phyloP scores from a whole-genome alignment of 2,888 invertebrate genomes.

The Agriopis aurantiaria region DNA sequence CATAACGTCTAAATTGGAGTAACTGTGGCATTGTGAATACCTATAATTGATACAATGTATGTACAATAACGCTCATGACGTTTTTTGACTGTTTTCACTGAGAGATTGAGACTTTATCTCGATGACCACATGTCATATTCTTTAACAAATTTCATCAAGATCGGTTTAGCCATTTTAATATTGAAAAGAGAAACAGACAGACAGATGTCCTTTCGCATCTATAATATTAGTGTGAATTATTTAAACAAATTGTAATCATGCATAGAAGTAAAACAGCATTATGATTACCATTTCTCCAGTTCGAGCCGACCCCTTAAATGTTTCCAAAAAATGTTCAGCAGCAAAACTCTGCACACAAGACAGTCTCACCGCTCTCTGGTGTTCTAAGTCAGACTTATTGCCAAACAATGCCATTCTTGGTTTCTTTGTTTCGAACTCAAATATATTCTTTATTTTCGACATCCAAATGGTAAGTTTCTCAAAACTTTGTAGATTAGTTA shows the following conservation, averaged over 20 bases:
- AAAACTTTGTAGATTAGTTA: slow-evolving; percentile 93
- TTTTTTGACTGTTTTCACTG: too few relatives aligned
- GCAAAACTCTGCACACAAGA: slow-evolving; percentile 89
- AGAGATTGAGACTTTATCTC: too few relatives aligned
- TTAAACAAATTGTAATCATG: background rate
- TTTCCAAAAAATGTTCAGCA: slow-evolving; percentile 87
- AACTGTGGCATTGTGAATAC: too few relatives aligned
- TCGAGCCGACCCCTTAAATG: slow-evolving; percentile 89
- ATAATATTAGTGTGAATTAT: background rate
- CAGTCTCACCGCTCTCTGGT: slow-evolving; percentile 89
- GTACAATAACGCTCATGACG: too few relatives aligned
- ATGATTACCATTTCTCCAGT: slow-evolving; percentile 89
- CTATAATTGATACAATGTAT: too few relatives aligned
- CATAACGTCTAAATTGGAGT: too few relatives aligned
- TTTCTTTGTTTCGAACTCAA: slow-evolving; percentile 73
- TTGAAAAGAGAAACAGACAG: too few relatives aligned
- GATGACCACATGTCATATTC: too few relatives aligned
- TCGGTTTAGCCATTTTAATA: too few relatives aligned
- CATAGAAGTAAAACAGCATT: background rate
- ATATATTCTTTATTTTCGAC: slow-evolving; percentile 78
- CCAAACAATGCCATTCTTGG: slow-evolving; percentile 88
- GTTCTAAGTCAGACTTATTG: slow-evolving; percentile 91
- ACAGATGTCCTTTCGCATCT: too few relatives aligned
- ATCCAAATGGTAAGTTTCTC: slow-evolving; percentile 92
- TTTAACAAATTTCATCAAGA: too few relatives aligned